Percentiles rank a stretch among this genome's conserved stretches.
Evolutionary conservation across 2,888 invertebrate genomes (phyloP).

Genomic region (Nymphalis polychloros): DNA sequence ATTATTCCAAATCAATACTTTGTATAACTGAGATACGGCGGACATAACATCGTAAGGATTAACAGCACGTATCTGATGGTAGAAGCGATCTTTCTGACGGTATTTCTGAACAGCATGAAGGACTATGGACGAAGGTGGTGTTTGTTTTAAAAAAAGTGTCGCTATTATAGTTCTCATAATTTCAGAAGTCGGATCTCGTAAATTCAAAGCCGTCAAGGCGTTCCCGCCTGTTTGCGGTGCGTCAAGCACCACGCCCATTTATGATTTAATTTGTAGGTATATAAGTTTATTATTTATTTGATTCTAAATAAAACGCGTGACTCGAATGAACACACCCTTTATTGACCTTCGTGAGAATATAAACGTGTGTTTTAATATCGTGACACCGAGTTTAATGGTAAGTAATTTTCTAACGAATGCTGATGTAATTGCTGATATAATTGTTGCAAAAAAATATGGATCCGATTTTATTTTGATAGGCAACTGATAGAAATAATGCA

Average conservation of each 20-base stretch:
- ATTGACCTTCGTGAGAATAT: slow-evolving; percentile 25
- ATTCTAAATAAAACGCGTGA: slow-evolving; percentile 21
- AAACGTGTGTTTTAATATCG: slow-evolving; percentile 5
- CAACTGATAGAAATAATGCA: too few species aligned
- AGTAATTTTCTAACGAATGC: not conserved
- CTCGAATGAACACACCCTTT: slow-evolving; percentile 17
- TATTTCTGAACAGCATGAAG: too few species aligned
- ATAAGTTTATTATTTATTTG: slow-evolving; percentile 30
- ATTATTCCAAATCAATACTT: too few species aligned
- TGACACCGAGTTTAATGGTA: not conserved
- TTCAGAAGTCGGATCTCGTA: not conserved
- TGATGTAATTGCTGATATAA: not conserved
- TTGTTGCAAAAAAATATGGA: too few species aligned
- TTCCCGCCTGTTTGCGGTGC: slow-evolving; percentile 7
- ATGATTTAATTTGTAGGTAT: slow-evolving; percentile 37
- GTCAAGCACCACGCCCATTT: slow-evolving; percentile 31
- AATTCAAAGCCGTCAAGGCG: not conserved
- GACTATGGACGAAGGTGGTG: too few species aligned
- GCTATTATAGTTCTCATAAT: not conserved
- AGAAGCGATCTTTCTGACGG: too few species aligned
- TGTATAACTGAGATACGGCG: too few species aligned
- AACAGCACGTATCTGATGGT: too few species aligned
- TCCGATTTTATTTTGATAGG: too few species aligned
- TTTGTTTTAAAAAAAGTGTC: not conserved
- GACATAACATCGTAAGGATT: too few species aligned